These are phyloP conservation scores for Alethe diademata DNA, from an alignment of 2,113 vertebrate genomes.

Conservation along the genomic window DNA sequence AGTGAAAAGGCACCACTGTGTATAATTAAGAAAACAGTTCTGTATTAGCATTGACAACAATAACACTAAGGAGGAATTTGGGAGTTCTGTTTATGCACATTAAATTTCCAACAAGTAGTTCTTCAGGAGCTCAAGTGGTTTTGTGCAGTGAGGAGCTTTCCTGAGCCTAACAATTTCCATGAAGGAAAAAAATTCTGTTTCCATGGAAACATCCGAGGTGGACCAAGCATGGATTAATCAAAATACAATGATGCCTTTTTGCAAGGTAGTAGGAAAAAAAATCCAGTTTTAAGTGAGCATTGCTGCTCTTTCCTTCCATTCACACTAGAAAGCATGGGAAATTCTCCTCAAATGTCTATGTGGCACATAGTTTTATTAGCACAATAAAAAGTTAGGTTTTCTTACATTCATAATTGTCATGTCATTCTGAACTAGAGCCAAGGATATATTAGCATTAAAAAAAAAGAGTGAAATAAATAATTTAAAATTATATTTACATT, in stretches of 20 bases:
- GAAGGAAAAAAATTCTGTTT: conserved; percentile 74
- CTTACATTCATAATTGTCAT: conserved; percentile 32
- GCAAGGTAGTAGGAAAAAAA: conserved; percentile 62
- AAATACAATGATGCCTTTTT: conserved; percentile 81
- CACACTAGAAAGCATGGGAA: conserved; percentile 57
- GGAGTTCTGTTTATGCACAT: conserved; percentile 64
- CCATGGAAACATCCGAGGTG: conserved; percentile 78
- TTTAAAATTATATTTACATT: background rate
- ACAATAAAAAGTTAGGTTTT: background rate
- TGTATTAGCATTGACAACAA: conserved; percentile 41
- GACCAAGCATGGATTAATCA: conserved; percentile 82
- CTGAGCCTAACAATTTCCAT: conserved; percentile 70
- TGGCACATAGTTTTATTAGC: conserved; percentile 47
- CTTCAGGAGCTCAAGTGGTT: conserved; percentile 51
- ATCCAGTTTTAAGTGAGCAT: conserved; percentile 62
- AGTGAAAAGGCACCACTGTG: conserved; percentile 44
- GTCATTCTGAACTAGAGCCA: background rate
- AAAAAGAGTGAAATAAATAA: conserved; percentile 15
- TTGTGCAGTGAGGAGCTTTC: conserved; percentile 67
- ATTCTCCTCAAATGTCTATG: conserved; percentile 48
- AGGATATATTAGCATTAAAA: conserved; percentile 15
- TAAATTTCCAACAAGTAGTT: conserved; percentile 71
- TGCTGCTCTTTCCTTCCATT: conserved; percentile 59
- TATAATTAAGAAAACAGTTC: conserved; percentile 67
- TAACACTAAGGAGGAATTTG: conserved; percentile 51